Base-by-base conservation (phyloP, 2,113 vertebrate species). In the Thalassoma bifasciatum region DNA sequence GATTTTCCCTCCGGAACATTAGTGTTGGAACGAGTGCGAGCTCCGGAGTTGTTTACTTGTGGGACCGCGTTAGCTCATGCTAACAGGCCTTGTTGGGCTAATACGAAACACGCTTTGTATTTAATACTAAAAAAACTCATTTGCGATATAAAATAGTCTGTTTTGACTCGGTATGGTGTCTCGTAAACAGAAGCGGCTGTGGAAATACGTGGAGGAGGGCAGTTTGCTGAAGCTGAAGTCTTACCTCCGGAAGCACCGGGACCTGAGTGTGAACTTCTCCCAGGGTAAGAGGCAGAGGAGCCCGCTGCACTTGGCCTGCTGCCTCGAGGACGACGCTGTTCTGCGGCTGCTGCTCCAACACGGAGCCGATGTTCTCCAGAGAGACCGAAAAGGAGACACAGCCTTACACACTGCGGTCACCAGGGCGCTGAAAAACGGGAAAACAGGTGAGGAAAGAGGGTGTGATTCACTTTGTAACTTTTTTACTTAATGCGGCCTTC, bases 301-400 rank as follows among this genome's bases (percentile, higher is more conserved):
- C 14, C 93, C 93, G 2, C 85, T 96, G 44, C 96, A 96, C 30
- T 51, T 93, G n/a, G 93, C 92, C 81, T 96, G 95, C 37, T 60
- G 82, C 38, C 91, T 74, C 30, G 89, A 91, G 1, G 93, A 96
- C 49, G 93, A 94, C 82, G 91, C 88, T 0, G 79, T 88, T 12
- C 78, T 95, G 49, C 86, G 91, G 73, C 88, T 96, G 40, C 89
- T 96, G 53, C 82, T 97, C 44, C 71, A 90, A 12, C 89, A 93
- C 0, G 95, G 95, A 58, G 95, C 94, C 19, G 91, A 95, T 68
- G 93, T 95, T 10, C 88, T 94, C 3, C 88, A 69, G 54, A 87
- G 24, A 66, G 94, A 96, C 88, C 85, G 78, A 0, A 91, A 78
- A 3, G 95, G 95, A 26, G 88, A 96, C 75, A 95, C 94, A 0